These are phyloP conservation scores for Diaprepes abbreviatus DNA, from an alignment of 2,888 invertebrate genomes.

Conservation along the genomic window DNA sequence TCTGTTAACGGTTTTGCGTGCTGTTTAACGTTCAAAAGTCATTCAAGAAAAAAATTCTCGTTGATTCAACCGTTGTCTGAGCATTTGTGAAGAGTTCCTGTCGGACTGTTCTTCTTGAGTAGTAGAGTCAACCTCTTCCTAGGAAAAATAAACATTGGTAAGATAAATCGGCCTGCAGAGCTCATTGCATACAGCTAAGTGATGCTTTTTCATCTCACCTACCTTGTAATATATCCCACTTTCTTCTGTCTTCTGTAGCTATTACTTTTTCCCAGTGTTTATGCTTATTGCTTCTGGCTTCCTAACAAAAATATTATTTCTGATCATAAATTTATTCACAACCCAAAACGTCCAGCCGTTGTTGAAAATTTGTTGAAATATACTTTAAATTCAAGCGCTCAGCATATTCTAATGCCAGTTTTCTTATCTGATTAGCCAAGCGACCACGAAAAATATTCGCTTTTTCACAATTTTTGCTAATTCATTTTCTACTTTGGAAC, in stretches of 20 bases:
- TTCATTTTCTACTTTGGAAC: not conserved
- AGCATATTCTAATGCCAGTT: conserved; percentile 46
- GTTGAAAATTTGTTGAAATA: conserved; percentile 33
- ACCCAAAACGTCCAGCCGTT: conserved; percentile 45
- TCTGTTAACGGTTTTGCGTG: conserved; percentile 52
- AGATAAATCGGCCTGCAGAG: conserved; percentile 63
- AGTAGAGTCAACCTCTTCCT: conserved; percentile 63
- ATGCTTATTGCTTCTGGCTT: conserved; percentile 47
- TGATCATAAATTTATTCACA: conserved; percentile 28
- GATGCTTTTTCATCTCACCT: no score
- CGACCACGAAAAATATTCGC: not conserved
- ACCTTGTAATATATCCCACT: no score
- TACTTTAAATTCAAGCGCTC: conserved; percentile 39
- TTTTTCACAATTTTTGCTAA: conserved; percentile 30
- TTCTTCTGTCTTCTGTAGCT: not conserved
- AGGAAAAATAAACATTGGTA: conserved; percentile 68
- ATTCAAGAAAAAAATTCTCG: conserved; percentile 54
- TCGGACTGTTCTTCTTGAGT: conserved; percentile 64
- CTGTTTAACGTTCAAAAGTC: conserved; percentile 51
- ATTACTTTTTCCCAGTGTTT: not conserved
- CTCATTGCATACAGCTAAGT: conserved; percentile 53
- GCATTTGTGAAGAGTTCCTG: conserved; percentile 59
- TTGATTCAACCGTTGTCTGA: conserved; percentile 56
- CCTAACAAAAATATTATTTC: not conserved
- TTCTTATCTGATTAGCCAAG: not conserved